Percentiles rank a stretch among this genome's conserved stretches.
phyloP scores from a whole-genome alignment of 2,113 vertebrate species.

The Pteronura brasiliensis region DNA sequence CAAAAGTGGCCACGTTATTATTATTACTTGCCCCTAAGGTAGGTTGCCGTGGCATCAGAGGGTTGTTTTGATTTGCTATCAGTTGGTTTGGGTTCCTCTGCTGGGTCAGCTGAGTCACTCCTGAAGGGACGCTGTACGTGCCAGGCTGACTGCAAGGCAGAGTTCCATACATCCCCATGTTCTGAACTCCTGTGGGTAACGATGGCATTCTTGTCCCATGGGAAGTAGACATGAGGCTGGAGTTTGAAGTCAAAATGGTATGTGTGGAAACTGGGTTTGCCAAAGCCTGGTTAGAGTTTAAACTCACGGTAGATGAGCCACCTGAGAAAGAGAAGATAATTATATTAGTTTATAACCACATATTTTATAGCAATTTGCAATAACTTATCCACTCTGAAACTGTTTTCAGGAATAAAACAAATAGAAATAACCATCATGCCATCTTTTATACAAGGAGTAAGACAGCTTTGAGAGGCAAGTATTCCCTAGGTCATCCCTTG shows the following conservation, averaged over 20 bases:
- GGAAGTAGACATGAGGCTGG: conserved; percentile 86
- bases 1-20: conserved; percentile 78
- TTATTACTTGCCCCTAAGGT: conserved; percentile 76
- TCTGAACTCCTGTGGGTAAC: conserved; percentile 76
- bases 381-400: not conserved
- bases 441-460: not conserved
- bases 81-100: conserved; percentile 87
- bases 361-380: not conserved
- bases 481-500: not conserved
- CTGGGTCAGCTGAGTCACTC: conserved; percentile 85
- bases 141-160: conserved; percentile 84
- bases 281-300: conserved; percentile 86
- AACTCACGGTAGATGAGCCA: conserved; percentile 81
- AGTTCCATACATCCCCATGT: conserved; percentile 85
- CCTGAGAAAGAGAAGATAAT: conserved; percentile 75
- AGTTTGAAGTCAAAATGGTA: conserved; percentile 83
- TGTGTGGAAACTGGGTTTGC: conserved; percentile 87
- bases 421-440: not conserved
- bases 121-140: conserved; percentile 78
- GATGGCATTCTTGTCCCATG: conserved; percentile 87
- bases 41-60: conserved; percentile 84
- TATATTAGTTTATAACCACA: not conserved
- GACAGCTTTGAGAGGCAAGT: not conserved
- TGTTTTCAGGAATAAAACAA: not conserved
- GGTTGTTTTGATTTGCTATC: conserved; percentile 85